Evolutionary conservation across 2,888 invertebrate genomes (phyloP).

Genomic region (Aspidapion aeneum): DNA sequence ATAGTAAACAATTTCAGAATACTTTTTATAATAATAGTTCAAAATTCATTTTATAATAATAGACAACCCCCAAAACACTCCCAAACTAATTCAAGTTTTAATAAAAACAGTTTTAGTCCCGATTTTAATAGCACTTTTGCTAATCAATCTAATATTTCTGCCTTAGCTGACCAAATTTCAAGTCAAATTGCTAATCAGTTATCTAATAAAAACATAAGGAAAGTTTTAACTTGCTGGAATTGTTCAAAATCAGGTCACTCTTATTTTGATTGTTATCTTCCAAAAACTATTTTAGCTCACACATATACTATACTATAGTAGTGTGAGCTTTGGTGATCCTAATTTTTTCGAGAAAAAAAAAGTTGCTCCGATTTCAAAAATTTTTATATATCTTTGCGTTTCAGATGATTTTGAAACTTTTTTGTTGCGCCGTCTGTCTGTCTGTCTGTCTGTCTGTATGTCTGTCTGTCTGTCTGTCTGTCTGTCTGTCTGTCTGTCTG

Average conservation of each 20-base stretch:
- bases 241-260: background rate
- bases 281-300: background rate
- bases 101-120: background rate
- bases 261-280: background rate
- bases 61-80: background rate
- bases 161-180: background rate
- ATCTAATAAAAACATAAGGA: too few relatives aligned
- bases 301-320: too few relatives aligned
- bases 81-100: background rate
- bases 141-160: background rate
- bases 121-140: background rate
- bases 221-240: conserved; percentile 9
- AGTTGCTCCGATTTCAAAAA: too few relatives aligned
- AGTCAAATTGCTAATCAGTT: background rate
- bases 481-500: too few relatives aligned
- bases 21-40: too few relatives aligned
- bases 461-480: too few relatives aligned
- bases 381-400: too few relatives aligned
- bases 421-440: too few relatives aligned
- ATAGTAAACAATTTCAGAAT: background rate
- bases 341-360: too few relatives aligned
- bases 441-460: too few relatives aligned
- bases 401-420: too few relatives aligned
- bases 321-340: too few relatives aligned
- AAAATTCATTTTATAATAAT: background rate